Percentiles rank a stretch among this genome's conserved stretches.
Evolutionary conservation across 2,797 vertebrate species (phyloP).

Genomic region (Spheniscus humboldti): DNA sequence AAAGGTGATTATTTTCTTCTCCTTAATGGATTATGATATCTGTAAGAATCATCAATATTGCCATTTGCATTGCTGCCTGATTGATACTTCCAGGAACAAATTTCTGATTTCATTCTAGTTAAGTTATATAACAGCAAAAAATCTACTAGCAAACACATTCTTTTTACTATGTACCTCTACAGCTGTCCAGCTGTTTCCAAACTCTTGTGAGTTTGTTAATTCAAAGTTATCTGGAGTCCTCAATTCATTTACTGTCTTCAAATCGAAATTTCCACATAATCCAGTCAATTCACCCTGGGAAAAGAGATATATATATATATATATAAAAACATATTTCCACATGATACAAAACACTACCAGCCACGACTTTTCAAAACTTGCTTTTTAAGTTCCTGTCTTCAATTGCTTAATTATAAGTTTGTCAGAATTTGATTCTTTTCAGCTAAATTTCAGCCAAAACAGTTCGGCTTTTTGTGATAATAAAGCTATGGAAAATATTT

Average conservation of each 20-base stretch:
- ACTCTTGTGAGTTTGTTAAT: conserved; percentile 88
- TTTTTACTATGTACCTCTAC: conserved; percentile 75
- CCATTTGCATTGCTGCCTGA: neutral
- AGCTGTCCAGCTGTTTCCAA: conserved; percentile 92
- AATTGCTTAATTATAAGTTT: neutral
- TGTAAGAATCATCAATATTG: neutral
- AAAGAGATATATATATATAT: fast-evolving
- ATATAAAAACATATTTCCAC: neutral
- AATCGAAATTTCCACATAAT: conserved; percentile 95
- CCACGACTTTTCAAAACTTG: neutral
- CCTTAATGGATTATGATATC: neutral
- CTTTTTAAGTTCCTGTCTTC: neutral
- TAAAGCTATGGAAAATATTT: neutral
- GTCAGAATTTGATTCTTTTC: neutral
- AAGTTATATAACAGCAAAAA: neutral
- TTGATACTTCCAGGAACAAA: neutral
- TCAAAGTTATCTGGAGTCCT: conserved; percentile 93
- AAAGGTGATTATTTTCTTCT: neutral
- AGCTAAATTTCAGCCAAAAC: neutral
- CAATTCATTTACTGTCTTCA: conserved; percentile 95
- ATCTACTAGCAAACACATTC: neutral
- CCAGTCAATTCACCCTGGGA: conserved; percentile 85
- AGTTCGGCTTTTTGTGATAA: neutral
- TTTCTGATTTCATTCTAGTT: neutral
- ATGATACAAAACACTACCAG: neutral